phyloP scores from a whole-genome alignment of 2,797 vertebrate genomes.

The Bovichtus variegatus region DNA sequence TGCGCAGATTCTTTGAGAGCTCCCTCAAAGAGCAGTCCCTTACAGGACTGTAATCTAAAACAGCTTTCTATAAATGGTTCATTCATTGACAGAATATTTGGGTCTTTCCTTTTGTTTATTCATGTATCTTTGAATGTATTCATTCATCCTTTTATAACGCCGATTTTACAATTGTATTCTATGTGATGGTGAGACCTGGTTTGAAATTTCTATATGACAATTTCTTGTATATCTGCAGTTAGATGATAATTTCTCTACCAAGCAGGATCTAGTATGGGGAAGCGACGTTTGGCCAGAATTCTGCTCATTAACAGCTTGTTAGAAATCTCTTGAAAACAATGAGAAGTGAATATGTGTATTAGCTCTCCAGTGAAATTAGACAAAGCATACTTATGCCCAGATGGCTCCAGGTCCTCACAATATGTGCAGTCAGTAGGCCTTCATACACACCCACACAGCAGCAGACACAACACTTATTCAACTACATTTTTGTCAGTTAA shows the following conservation, averaged over 20 bases:
- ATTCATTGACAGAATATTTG: background rate
- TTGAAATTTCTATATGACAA: background rate
- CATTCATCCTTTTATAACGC: background rate
- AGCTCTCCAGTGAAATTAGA: slow-evolving; percentile 25
- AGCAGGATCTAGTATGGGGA: background rate
- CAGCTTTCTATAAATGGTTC: background rate
- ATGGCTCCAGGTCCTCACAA: slow-evolving; percentile 44
- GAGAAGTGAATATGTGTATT: slow-evolving; percentile 10
- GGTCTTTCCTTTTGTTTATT: background rate
- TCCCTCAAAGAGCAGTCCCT: background rate
- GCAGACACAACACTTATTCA: slow-evolving; percentile 39
- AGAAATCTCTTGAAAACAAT: slow-evolving; percentile 6
- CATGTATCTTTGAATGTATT: background rate
- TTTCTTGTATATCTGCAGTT: background rate
- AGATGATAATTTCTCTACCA: background rate
- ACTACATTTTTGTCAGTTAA: slow-evolving; percentile 53
- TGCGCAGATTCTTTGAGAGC: background rate
- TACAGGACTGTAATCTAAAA: background rate
- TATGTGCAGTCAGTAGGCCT: slow-evolving; percentile 47
- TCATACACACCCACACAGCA: slow-evolving; percentile 31
- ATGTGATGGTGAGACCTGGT: background rate
- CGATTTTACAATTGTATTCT: background rate
- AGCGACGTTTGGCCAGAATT: background rate
- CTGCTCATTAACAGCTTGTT: background rate
- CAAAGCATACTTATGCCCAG: slow-evolving; percentile 33